phyloP scores from a whole-genome alignment of 2,888 invertebrate genomes.

The Ophion costatus region DNA sequence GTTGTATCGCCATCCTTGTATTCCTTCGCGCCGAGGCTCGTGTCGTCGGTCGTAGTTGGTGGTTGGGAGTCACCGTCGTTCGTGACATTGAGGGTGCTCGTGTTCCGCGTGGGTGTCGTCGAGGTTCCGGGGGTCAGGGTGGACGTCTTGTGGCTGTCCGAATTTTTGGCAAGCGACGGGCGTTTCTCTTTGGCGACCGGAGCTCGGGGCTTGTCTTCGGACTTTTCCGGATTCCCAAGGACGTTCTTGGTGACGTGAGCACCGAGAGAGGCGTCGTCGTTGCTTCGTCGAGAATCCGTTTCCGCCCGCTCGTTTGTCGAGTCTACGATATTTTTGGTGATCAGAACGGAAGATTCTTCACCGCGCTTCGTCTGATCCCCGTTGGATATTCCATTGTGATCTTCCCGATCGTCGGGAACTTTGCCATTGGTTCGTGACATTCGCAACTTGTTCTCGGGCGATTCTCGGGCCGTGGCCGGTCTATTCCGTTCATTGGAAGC shows the following conservation, averaged over 20 bases:
- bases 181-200: neutral
- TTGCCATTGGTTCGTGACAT: neutral
- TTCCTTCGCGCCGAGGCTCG: neutral
- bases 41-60: neutral
- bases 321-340: conserved; percentile 3
- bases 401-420: conserved; percentile 31
- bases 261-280: neutral
- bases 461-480: conserved; percentile 2
- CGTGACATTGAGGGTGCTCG: conserved; percentile 12
- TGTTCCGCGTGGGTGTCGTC: conserved; percentile 33
- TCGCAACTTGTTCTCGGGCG: neutral
- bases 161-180: conserved; percentile 17
- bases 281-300: neutral
- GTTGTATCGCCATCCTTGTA: neutral
- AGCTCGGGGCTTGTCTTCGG: no score
- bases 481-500: conserved; percentile 69
- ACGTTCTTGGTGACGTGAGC: neutral
- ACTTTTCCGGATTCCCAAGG: neutral
- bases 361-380: neutral
- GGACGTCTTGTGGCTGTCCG: neutral
- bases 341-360: neutral
- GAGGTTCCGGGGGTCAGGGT: neutral
- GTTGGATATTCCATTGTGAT: conserved; percentile 18
- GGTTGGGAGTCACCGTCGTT: conserved; percentile 33
- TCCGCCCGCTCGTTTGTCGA: neutral